Evolutionary conservation across 2,113 vertebrate species (phyloP), one percentile per base, ranked within the genome.

Genomic region (Melanocharis versteri): DNA sequence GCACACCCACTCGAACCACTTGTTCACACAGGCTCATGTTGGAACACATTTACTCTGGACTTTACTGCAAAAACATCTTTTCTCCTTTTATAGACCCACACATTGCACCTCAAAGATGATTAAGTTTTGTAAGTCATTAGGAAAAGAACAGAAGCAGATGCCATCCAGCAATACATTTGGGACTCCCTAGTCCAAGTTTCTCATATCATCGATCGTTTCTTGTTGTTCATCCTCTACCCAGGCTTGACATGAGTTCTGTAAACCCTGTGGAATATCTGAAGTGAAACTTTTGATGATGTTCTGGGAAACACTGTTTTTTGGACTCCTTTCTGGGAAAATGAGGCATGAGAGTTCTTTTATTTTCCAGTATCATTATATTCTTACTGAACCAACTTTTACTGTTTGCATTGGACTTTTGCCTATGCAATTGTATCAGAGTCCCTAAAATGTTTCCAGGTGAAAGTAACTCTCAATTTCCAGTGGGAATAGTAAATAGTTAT

Each of bases 331-430:
- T 91, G 77, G 84, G 90, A 94, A 93, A 94, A 87, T 9, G 37
- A 91, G 58, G 7, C 69, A 69, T 56, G 33, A 7, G 5, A 39
- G 15, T 35, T 60, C 51, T 73, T 66, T 73, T 70, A 50, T 76
- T 83, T 88, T 42, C 75, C 71, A 60, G 51, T 58, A 54, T 82
- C 48, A 16, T 90, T n/a, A 72, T 83, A 39, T 66, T 87, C 12
- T 64, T 75, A 58, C 28, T 71, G 62, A 86, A 89, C 71, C 28
- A 44, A 21, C n/a, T 81, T 62, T n/a, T 71, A 64, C 62, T 82
- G 64, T 91, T 95, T 95, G 56, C 54, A n/a, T 64, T 94, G 77
- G 89, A 69, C 66, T 83, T 80, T 31, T 73, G 89, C 83, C 6
- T 24, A 9, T 48, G 47, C 54, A 60, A 44, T 61, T 75, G 50